Percentiles rank a stretch among this genome's conserved stretches.
phyloP scores from a whole-genome alignment of 1,140 invertebrate species.

The Pollicipes pollicipes region DNA sequence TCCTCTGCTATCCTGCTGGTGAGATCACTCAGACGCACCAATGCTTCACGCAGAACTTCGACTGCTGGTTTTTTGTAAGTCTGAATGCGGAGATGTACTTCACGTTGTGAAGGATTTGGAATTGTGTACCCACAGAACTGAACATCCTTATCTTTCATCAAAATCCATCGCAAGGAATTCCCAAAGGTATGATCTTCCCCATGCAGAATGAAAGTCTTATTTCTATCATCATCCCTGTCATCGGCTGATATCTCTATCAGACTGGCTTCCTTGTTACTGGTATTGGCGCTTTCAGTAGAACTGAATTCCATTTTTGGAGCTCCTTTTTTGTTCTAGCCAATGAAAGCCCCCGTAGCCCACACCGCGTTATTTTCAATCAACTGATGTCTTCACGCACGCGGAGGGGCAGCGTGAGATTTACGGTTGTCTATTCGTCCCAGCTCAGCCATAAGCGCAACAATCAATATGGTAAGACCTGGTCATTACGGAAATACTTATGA shows the following conservation, averaged over 20 bases:
- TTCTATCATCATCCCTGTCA: neutral
- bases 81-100: neutral
- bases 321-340: too few species aligned
- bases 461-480: too few species aligned
- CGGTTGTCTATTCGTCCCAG: too few species aligned
- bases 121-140: conserved; percentile 5
- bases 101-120: neutral
- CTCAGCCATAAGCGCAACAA: too few species aligned
- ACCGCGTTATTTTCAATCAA: too few species aligned
- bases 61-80: neutral
- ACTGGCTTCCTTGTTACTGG: neutral
- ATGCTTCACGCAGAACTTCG: neutral
- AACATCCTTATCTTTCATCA: conserved; percentile 3
- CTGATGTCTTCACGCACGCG: too few species aligned
- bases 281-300: neutral
- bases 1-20: neutral
- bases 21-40: neutral
- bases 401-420: too few species aligned
- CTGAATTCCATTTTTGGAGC: neutral
- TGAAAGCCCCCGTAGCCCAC: too few species aligned
- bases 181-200: neutral
- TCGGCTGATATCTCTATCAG: neutral
- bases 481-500: too few species aligned
- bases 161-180: neutral
- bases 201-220: neutral